phyloP scores from a whole-genome alignment of 2,888 invertebrate genomes.

The Apamea anceps region DNA sequence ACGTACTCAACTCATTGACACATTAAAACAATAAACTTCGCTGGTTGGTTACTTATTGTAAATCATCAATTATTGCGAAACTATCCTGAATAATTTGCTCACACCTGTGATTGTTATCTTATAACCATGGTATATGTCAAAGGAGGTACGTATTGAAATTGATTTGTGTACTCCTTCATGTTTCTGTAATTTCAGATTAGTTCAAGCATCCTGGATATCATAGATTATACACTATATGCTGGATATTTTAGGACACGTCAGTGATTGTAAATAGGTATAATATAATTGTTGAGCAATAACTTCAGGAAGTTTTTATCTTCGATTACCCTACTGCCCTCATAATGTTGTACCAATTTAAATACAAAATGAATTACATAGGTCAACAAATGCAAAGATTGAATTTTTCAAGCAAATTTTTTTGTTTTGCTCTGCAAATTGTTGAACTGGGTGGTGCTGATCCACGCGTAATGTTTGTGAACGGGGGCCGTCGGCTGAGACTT shows the following conservation, averaged over 20 bases:
- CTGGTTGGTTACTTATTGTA: neutral
- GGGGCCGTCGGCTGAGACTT: no score
- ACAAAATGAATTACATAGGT: neutral
- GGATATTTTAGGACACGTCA: constrained; percentile 74
- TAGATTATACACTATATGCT: no score
- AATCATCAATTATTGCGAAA: neutral
- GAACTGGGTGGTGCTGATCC: no score
- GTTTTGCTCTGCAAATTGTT: no score
- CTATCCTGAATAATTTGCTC: neutral
- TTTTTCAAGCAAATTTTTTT: no score
- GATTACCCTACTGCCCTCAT: constrained; percentile 20
- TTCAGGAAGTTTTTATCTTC: constrained; percentile 49
- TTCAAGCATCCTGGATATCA: constrained; percentile 38
- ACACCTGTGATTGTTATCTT: constrained; percentile 2
- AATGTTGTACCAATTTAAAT: constrained; percentile 7
- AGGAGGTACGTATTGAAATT: constrained; percentile 70
- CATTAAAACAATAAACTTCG: neutral
- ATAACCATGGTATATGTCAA: constrained; percentile 78
- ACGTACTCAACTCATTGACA: neutral
- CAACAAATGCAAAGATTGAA: neutral
- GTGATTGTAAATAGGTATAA: constrained; percentile 43
- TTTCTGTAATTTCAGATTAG: neutral
- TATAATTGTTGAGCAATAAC: constrained; percentile 44
- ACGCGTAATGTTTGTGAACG: no score
- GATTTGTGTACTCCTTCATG: neutral